phyloP scores from a whole-genome alignment of 2,888 invertebrate genomes.

The Microplitis manilae region DNA sequence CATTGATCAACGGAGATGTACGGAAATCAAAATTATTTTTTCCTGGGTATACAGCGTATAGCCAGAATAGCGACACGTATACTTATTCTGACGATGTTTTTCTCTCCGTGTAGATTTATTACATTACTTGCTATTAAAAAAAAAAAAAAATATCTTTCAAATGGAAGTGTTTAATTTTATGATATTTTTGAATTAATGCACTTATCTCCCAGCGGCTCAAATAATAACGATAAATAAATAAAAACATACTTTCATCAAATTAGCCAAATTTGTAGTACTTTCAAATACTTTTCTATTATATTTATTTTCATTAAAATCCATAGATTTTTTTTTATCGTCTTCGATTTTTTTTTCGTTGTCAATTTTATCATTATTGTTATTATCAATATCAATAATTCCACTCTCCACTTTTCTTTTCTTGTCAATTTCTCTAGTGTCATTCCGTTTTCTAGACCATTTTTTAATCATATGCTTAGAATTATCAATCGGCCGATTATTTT shows the following conservation, averaged over 20 bases:
- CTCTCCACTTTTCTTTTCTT: not conserved
- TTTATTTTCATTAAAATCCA: slow-evolving; percentile 45
- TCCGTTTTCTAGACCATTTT: not conserved
- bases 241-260: slow-evolving; percentile 29
- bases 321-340: not conserved
- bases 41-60: too few relatives aligned
- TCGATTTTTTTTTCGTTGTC: too few relatives aligned
- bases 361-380: not conserved
- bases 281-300: not conserved
- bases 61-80: too few relatives aligned
- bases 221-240: not conserved
- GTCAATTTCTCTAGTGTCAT: not conserved
- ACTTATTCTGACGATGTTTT: too few relatives aligned
- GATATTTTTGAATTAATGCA: not conserved
- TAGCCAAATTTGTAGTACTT: not conserved
- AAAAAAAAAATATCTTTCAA: too few relatives aligned
- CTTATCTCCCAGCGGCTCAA: not conserved
- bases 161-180: too few relatives aligned
- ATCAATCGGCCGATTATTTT: not conserved
- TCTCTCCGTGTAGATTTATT: too few relatives aligned
- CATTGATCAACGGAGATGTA: too few relatives aligned
- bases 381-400: not conserved
- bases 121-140: too few relatives aligned
- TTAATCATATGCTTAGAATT: not conserved
- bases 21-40: too few relatives aligned